Evolutionary conservation across 1,140 invertebrate genomes (phyloP).

Genomic region (Trachymyrmex cornetzi): DNA sequence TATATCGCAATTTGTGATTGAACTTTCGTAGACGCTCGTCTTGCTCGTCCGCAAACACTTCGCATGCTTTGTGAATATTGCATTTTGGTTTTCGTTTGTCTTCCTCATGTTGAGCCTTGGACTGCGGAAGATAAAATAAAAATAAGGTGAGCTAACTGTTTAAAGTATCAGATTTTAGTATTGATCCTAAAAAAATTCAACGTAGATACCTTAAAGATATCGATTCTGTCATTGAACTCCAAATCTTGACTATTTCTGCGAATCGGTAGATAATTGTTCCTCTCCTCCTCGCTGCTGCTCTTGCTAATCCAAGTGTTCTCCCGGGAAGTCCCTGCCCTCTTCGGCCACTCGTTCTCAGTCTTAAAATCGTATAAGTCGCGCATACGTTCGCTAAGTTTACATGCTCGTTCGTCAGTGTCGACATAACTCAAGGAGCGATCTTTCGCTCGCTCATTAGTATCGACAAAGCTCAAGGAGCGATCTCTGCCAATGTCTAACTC

Average conservation of each 20-base stretch:
- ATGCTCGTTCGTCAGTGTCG: constrained; percentile 62
- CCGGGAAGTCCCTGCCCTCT: constrained; percentile 61
- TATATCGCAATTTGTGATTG: constrained; percentile 72
- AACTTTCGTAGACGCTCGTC: constrained; percentile 71
- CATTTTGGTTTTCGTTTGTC: neutral
- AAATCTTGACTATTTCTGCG: constrained; percentile 78
- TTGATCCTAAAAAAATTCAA: neutral
- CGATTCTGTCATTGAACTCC: constrained; percentile 76
- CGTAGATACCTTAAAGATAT: constrained; percentile 54
- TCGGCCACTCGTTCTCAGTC: constrained; percentile 80
- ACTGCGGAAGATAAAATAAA: neutral
- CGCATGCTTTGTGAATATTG: neutral
- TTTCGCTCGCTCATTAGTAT: constrained; percentile 56
- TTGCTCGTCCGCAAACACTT: constrained; percentile 57
- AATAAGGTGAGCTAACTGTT: neutral
- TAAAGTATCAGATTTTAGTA: neutral
- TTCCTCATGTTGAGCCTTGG: constrained; percentile 13
- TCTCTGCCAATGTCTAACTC: constrained; percentile 18
- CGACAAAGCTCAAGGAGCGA: constrained; percentile 10
- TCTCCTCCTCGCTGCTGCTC: constrained; percentile 79
- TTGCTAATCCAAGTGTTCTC: constrained; percentile 78
- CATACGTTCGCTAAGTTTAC: constrained; percentile 76
- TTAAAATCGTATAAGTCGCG: constrained; percentile 82
- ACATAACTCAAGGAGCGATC: constrained; percentile 22
- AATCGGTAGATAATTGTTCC: neutral